A percentile compares a stretch with the other conserved stretches of the same genome.
These are phyloP conservation scores for Himalopsyche anomala DNA, from an alignment of 2,888 invertebrate genomes.

Conservation along the genomic window DNA sequence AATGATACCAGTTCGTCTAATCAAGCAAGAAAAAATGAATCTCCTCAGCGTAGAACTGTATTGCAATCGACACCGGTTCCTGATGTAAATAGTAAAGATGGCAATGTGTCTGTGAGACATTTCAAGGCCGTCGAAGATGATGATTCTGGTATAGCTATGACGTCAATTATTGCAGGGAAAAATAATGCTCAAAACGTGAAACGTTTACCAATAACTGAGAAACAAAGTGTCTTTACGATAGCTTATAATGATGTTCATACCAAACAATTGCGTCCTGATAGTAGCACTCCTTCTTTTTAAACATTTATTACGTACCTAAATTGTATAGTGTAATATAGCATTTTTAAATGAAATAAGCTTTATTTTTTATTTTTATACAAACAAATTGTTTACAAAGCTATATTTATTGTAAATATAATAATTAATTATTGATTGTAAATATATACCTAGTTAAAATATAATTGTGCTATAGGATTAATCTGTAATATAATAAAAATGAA, in stretches of 20 bases:
- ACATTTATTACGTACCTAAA: conserved; percentile 26
- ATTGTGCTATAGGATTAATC: conserved; percentile 43
- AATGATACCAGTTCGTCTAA: conserved; percentile 46
- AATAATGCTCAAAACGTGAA: conserved; percentile 75
- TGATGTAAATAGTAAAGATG: conserved; percentile 69
- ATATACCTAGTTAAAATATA: conserved; percentile 2
- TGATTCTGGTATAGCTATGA: conserved; percentile 88
- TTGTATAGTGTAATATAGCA: conserved; percentile 55
- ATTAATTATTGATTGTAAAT: conserved; percentile 52
- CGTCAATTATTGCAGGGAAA: conserved; percentile 75
- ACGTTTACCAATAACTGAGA: conserved; percentile 85
- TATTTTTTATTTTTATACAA: conserved; percentile 64
- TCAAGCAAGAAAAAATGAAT: conserved; percentile 75
- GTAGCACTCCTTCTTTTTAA: conserved; percentile 83
- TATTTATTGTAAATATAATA: conserved; percentile 50
- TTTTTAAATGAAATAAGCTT: conserved; percentile 57
- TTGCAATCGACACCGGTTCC: conserved; percentile 12
- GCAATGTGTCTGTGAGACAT: conserved; percentile 64
- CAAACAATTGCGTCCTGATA: conserved; percentile 87
- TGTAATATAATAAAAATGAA: conserved; percentile 49
- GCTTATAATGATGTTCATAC: conserved; percentile 94
- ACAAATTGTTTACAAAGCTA: conserved; percentile 47
- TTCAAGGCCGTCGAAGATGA: conserved; percentile 78
- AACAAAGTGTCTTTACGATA: conserved; percentile 95
- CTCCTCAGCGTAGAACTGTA: conserved; percentile 72